These are phyloP conservation scores for Galeopterus variegatus DNA, from an alignment of 2,113 vertebrate genomes.

Conservation along the genomic window DNA sequence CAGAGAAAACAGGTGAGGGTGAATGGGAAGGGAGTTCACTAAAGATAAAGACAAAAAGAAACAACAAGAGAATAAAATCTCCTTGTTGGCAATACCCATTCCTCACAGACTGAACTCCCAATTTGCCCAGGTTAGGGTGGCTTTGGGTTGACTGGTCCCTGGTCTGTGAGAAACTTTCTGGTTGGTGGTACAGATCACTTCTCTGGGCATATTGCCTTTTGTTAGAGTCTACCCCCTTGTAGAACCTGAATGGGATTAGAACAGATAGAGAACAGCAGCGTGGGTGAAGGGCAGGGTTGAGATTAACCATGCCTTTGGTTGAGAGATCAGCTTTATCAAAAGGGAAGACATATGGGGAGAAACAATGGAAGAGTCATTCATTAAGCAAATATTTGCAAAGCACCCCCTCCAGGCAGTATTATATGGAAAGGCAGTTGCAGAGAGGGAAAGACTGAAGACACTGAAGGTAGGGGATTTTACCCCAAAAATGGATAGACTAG, in stretches of 20 bases:
- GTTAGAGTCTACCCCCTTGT: background rate
- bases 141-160: background rate
- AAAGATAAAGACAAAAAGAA: background rate
- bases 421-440: background rate
- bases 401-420: background rate
- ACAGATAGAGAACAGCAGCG: background rate
- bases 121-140: background rate
- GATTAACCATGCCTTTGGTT: background rate
- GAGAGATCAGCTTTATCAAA: background rate
- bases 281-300: background rate
- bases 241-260: background rate
- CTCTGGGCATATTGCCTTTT: background rate
- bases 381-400: background rate
- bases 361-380: background rate
- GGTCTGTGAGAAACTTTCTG: background rate
- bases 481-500: background rate
- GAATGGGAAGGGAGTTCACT: background rate
- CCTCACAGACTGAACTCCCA: background rate
- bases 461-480: too few relatives aligned
- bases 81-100: background rate
- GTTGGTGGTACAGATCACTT: background rate
- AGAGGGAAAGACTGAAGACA: background rate
- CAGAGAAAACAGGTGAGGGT: background rate
- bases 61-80: background rate
- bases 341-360: background rate